Percentiles rank a stretch among this genome's conserved stretches.
phyloP scores from a whole-genome alignment of 1,140 invertebrate species.

The Diploscapter pachys region DNA sequence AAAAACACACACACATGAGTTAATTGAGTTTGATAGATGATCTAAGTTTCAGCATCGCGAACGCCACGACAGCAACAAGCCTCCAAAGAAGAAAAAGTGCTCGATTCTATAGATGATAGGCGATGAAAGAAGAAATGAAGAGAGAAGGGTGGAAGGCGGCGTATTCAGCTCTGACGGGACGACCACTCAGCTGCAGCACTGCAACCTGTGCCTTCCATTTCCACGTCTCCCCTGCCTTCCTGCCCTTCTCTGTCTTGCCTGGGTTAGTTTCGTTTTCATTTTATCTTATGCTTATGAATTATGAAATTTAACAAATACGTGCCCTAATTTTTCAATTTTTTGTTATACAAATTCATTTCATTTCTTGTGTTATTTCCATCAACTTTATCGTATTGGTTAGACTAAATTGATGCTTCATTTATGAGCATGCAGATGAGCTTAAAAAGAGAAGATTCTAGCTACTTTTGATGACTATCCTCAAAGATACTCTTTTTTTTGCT shows the following conservation, averaged over 20 bases:
- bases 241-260: slow-evolving; percentile 8
- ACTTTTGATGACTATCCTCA: slow-evolving; percentile 14
- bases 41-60: slow-evolving; percentile 65
- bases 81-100: slow-evolving; percentile 47
- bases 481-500: background rate
- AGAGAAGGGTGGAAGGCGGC: background rate
- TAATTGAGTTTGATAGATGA: background rate
- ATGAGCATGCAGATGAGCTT: slow-evolving; percentile 3
- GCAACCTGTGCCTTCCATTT: slow-evolving; percentile 4
- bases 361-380: slow-evolving; percentile 6
- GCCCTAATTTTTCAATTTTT: background rate
- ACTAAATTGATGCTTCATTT: background rate
- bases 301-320: background rate
- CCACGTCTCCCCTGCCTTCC: background rate
- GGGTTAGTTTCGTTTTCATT: slow-evolving; percentile 9
- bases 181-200: background rate
- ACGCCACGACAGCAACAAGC: slow-evolving; percentile 49
- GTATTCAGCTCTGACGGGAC: slow-evolving; percentile 5
- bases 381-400: slow-evolving; percentile 10
- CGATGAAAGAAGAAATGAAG: background rate
- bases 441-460: slow-evolving; percentile 10
- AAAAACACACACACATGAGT: too few species aligned
- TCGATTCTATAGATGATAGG: slow-evolving; percentile 33
- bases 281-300: background rate
- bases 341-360: slow-evolving; percentile 12